These are phyloP conservation scores for Numenius phaeopus DNA, from an alignment of 2,797 vertebrate species.

Conservation along the genomic window DNA sequence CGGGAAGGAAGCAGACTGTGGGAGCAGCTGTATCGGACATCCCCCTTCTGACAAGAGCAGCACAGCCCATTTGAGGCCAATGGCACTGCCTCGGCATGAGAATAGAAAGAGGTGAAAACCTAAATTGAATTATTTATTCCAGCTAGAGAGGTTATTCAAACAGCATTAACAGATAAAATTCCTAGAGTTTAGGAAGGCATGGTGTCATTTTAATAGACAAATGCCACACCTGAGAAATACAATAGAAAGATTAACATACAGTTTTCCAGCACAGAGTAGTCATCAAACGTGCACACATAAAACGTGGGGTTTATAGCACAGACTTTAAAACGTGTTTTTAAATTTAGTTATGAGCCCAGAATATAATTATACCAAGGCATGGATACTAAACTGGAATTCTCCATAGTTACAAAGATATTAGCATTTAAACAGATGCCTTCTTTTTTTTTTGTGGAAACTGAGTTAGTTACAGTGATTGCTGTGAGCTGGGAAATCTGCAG, in stretches of 20 bases:
- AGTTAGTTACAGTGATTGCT: not conserved
- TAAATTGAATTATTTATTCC: not conserved
- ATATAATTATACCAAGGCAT: not conserved
- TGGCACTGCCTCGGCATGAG: not conserved
- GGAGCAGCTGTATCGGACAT: not conserved
- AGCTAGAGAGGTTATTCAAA: not conserved
- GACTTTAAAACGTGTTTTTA: not conserved
- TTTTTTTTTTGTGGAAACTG: not conserved
- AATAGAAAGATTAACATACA: not conserved
- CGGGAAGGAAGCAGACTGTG: not conserved
- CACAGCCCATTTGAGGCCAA: not conserved
- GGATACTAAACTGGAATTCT: not conserved
- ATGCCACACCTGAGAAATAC: not conserved
- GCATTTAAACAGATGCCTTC: not conserved
- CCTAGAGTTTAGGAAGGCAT: not conserved
- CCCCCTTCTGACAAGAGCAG: not conserved
- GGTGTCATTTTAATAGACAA: not conserved
- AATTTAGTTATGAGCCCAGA: not conserved
- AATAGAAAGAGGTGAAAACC: not conserved
- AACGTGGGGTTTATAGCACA: not conserved
- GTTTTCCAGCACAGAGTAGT: not conserved
- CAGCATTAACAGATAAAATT: not conserved
- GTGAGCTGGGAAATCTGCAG: not conserved
- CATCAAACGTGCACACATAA: not conserved
- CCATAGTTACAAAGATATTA: conserved; percentile 1